Percentiles rank a stretch among this genome's conserved stretches.
phyloP scores from a whole-genome alignment of 1,140 invertebrate genomes.

The Leptinotarsa texana region DNA sequence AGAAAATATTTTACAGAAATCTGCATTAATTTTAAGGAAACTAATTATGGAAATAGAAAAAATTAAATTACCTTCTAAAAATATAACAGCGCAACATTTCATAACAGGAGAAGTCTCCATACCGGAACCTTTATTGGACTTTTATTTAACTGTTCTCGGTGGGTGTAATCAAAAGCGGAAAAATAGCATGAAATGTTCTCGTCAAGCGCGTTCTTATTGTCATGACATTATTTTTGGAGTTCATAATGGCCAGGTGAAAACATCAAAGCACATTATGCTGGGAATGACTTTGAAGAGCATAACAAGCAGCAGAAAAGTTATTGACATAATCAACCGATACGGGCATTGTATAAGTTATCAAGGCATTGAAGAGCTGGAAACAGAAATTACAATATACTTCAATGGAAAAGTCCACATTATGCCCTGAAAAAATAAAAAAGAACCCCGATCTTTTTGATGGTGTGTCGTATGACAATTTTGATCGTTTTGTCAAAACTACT shows the following conservation, averaged over 20 bases:
- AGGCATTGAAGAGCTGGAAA: constrained; percentile 40
- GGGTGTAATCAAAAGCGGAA: background rate
- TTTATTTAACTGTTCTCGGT: background rate
- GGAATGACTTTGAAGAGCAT: constrained; percentile 37
- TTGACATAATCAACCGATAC: constrained; percentile 39
- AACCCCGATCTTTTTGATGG: constrained; percentile 41
- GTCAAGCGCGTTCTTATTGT: background rate
- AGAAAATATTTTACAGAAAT: constrained; percentile 8
- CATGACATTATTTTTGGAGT: constrained; percentile 1
- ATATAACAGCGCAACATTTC: background rate
- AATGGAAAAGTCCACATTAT: constrained; percentile 35
- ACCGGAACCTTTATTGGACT: background rate
- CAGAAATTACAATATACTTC: constrained; percentile 36
- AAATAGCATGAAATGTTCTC: background rate
- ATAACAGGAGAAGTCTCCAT: background rate
- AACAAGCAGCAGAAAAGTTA: constrained; percentile 40
- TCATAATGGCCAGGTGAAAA: background rate
- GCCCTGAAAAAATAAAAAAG: constrained; percentile 42
- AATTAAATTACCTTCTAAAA: constrained; percentile 2
- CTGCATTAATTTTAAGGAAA: constrained; percentile 2
- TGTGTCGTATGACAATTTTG: constrained; percentile 53
- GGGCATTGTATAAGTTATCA: constrained; percentile 40
- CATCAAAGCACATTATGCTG: constrained; percentile 37
- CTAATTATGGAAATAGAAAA: constrained; percentile 6
- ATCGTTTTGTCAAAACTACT: constrained; percentile 50